These are phyloP conservation scores for Clarias pachynema DNA, from an alignment of 2,797 vertebrate genomes.

Conservation along the genomic window DNA sequence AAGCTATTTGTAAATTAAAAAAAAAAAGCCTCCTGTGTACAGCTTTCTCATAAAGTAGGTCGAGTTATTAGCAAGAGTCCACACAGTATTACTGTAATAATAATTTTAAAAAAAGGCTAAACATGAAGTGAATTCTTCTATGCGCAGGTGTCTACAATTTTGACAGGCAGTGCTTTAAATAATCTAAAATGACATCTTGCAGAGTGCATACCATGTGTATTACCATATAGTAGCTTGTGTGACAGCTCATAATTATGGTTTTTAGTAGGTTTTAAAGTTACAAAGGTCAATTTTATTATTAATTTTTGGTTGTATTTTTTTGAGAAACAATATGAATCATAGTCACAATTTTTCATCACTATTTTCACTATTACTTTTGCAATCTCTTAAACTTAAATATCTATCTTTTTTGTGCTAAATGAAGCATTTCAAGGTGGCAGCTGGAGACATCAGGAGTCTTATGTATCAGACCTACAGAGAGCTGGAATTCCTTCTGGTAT, in stretches of 20 bases:
- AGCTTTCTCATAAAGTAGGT: background rate
- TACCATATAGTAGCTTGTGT: background rate
- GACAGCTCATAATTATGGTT: background rate
- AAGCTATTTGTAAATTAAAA: background rate
- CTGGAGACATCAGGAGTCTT: conserved; percentile 84
- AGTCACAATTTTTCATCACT: background rate
- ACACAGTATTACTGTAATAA: background rate
- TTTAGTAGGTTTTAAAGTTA: background rate
- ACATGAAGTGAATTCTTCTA: background rate
- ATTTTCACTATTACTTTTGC: background rate
- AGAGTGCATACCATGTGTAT: background rate
- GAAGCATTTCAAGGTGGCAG: conserved; percentile 86
- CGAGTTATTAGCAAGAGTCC: background rate
- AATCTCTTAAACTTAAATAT: background rate
- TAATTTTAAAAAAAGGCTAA: background rate
- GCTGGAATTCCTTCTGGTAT: conserved; percentile 89
- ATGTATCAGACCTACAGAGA: conserved; percentile 86
- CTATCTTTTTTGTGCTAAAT: conserved; percentile 14
- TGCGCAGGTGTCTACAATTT: background rate
- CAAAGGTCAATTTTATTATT: background rate
- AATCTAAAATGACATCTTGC: background rate
- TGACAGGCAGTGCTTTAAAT: background rate
- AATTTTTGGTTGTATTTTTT: background rate
- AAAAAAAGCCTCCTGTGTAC: background rate
- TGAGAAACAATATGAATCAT: background rate